A percentile compares a stretch with the other conserved stretches of the same genome.
Evolutionary conservation across 1,140 invertebrate genomes (phyloP).

Genomic region (Ptiloglossa arizonensis): DNA sequence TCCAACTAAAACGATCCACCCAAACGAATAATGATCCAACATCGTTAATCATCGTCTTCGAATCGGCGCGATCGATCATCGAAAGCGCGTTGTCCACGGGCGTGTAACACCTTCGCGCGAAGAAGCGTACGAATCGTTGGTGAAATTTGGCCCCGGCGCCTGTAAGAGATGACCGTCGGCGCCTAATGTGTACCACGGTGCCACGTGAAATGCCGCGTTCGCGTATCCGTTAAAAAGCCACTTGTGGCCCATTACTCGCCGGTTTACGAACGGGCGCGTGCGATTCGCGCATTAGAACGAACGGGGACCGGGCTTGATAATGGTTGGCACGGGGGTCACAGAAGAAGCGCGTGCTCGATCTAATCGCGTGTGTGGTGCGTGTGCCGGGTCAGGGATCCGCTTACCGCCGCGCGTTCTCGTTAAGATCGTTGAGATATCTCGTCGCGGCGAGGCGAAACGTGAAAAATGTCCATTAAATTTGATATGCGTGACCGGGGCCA

Average conservation of each 20-base stretch:
- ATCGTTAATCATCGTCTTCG: too few species aligned
- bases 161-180: not conserved
- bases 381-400: conserved; percentile 12
- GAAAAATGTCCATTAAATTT: conserved; percentile 52
- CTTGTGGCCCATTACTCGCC: conserved; percentile 72
- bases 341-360: conserved; percentile 51
- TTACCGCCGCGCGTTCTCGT: conserved; percentile 29
- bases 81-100: too few species aligned
- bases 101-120: too few species aligned
- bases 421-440: conserved; percentile 37
- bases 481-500: conserved; percentile 36
- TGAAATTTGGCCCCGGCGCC: not conserved
- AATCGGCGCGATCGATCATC: too few species aligned
- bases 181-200: not conserved
- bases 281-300: conserved; percentile 72
- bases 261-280: conserved; percentile 72
- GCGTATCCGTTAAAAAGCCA: conserved; percentile 53
- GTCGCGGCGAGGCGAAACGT: not conserved
- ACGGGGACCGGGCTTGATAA: conserved; percentile 30
- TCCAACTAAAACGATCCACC: too few species aligned
- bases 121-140: not conserved
- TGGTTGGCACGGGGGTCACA: conserved; percentile 16
- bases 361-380: conserved; percentile 58
- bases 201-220: conserved; percentile 66
- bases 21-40: too few species aligned